Evolutionary conservation across 2,888 invertebrate genomes (phyloP), one percentile per base, ranked within the genome.

Genomic region (Xestia sexstrigata): DNA sequence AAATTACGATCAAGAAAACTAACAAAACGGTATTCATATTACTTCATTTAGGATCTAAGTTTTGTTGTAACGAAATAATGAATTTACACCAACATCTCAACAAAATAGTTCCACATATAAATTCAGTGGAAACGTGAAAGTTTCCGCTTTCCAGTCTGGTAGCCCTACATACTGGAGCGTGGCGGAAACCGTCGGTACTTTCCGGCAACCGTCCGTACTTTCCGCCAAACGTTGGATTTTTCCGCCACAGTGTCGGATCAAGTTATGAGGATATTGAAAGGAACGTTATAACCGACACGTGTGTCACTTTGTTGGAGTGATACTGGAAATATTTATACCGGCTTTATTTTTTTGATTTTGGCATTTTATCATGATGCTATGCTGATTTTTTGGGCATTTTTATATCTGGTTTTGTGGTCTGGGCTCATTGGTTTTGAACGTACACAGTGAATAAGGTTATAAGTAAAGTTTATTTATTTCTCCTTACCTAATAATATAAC

Each of bases 241-340:
- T 74, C 85, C 76, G 74, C 15, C 47, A 30, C 58, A 5, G 17
- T 62, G 73, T 82, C 66, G 47, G 73, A 66, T 74, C 75, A 20
- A 74, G 65, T 63, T 78, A 76, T 65, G 58, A 60, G 66, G 49
- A 66, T 82, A 71, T 76, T 65, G 58, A 66, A 67, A 70, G 60
- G 42, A 60, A 60, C 73, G 47, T 45, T 58, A 17, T 47, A 58
- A 3, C 42, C 15, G 66, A 35, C 23, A 49, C 58, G 52, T 52
- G 20, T 55, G 17, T 49, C 23, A 70, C 23, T 66, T 70, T 68
- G 8, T 45, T 23, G 8, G 26, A 45, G 26, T 30, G 30, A 35
- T 35, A 35, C 2, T 35, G 35, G 35, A 3, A 35, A 3, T 35
- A 35, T 35, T n/a, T 35, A 35, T 35, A 35, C 35, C 35, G 1